Conservation (phyloP, 2,888 invertebrate genomes). For the Eremobia ochroleuca region DNA sequence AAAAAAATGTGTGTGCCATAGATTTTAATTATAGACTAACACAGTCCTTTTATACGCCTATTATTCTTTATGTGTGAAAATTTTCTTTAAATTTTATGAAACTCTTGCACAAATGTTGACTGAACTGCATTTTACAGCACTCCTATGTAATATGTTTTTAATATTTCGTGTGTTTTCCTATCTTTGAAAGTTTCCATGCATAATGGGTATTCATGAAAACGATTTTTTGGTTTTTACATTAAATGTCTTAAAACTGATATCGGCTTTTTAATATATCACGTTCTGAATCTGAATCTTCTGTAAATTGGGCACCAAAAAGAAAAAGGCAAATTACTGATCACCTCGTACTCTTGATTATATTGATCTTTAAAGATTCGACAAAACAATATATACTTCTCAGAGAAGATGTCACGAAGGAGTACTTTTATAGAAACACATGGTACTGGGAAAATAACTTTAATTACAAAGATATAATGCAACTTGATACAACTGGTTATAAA, state of each 20-base stretch:
- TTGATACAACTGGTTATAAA: conserved; percentile 37
- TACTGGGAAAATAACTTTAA: conserved; percentile 59
- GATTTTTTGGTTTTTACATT: conserved; percentile 45
- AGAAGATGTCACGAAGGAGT: background rate
- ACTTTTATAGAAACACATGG: conserved; percentile 12
- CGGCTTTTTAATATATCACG: background rate
- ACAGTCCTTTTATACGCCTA: conserved; percentile 46
- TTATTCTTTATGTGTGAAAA: conserved; percentile 8
- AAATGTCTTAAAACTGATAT: conserved; percentile 28
- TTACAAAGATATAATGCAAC: conserved; percentile 60
- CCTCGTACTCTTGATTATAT: background rate
- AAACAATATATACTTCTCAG: background rate
- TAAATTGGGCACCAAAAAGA: background rate
- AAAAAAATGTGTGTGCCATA: conserved; percentile 64
- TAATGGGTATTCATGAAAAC: no score
- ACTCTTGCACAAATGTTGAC: conserved; percentile 37
- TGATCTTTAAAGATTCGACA: background rate
- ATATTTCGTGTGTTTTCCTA: conserved; percentile 14
- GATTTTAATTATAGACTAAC: conserved; percentile 29
- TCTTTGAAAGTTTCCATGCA: background rate
- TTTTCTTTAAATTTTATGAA: background rate
- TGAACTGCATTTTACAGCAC: conserved; percentile 30
- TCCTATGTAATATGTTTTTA: background rate
- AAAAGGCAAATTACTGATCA: background rate
- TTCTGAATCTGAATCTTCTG: background rate